Conservation (phyloP, 2,888 invertebrate genomes). For the Eristalinus aeneus region DNA sequence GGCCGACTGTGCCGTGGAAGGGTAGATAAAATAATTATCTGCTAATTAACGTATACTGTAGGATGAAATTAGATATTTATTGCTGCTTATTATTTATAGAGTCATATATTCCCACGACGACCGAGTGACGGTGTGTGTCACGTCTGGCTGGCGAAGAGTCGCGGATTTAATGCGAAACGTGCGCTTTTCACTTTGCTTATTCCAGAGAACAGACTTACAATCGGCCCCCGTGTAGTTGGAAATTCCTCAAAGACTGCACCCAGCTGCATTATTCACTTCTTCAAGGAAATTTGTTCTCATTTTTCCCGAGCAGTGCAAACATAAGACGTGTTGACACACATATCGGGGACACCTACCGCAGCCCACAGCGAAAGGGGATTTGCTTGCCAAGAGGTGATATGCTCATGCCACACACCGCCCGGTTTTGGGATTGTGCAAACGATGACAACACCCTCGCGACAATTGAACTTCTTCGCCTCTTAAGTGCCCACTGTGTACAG, state of each 20-base stretch:
- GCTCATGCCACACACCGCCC: not conserved
- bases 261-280: not conserved
- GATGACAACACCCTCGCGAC: not conserved
- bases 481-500: not conserved
- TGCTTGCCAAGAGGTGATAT: not conserved
- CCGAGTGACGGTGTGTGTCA: not conserved
- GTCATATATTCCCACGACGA: slow-evolving; percentile 39
- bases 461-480: not conserved
- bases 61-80: slow-evolving; percentile 42
- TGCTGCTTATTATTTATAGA: slow-evolving; percentile 27
- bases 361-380: not conserved
- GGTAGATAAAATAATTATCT: slow-evolving; percentile 61
- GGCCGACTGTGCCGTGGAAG: not conserved
- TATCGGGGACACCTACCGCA: not conserved
- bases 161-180: no score
- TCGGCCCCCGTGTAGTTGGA: not conserved
- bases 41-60: slow-evolving; percentile 46
- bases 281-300: not conserved
- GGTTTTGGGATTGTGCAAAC: not conserved
- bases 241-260: not conserved
- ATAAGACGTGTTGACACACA: not conserved
- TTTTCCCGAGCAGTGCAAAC: not conserved
- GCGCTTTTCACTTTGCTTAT: no score
- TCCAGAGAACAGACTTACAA: no score
- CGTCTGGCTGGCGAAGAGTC: not conserved